phyloP scores from a whole-genome alignment of 2,888 invertebrate species.

The Keiferia lycopersicella region DNA sequence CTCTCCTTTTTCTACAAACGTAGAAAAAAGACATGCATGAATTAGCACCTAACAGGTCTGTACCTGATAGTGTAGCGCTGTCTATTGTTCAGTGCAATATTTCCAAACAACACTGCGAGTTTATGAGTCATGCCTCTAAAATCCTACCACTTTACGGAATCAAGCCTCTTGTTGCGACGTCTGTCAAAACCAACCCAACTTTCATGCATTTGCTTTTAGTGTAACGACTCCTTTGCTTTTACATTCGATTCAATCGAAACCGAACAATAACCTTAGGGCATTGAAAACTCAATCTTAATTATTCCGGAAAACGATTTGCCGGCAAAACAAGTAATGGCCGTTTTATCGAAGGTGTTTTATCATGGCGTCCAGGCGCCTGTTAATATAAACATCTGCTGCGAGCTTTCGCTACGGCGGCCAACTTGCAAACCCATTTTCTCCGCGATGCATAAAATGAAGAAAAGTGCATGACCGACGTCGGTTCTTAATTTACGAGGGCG shows the following conservation, averaged over 20 bases:
- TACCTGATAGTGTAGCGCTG: too few relatives aligned
- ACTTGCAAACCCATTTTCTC: conserved; percentile 38
- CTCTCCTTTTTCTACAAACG: background rate
- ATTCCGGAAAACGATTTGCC: conserved; percentile 74
- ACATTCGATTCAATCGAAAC: conserved; percentile 45
- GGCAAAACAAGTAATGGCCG: conserved; percentile 50
- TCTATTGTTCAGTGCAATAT: conserved; percentile 32
- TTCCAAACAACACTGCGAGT: conserved; percentile 33
- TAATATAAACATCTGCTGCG: conserved; percentile 60
- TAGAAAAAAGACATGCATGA: background rate
- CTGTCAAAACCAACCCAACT: conserved; percentile 50
- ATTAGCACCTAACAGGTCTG: too few relatives aligned
- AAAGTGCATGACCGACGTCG: conserved; percentile 63
- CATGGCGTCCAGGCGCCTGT: conserved; percentile 49
- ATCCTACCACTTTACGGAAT: conserved; percentile 42
- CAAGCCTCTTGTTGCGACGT: conserved; percentile 52
- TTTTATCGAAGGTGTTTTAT: conserved; percentile 63
- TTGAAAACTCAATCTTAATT: conserved; percentile 74
- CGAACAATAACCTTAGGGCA: conserved; percentile 50
- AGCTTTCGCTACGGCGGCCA: conserved; percentile 17
- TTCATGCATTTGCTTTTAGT: conserved; percentile 32
- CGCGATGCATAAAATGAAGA: conserved; percentile 63
- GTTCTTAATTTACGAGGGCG: conserved; percentile 76
- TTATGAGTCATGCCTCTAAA: conserved; percentile 56
- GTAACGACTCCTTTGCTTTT: conserved; percentile 48